Evolutionary conservation across 2,888 invertebrate species (phyloP).

Genomic region (Polyploca ridens): DNA sequence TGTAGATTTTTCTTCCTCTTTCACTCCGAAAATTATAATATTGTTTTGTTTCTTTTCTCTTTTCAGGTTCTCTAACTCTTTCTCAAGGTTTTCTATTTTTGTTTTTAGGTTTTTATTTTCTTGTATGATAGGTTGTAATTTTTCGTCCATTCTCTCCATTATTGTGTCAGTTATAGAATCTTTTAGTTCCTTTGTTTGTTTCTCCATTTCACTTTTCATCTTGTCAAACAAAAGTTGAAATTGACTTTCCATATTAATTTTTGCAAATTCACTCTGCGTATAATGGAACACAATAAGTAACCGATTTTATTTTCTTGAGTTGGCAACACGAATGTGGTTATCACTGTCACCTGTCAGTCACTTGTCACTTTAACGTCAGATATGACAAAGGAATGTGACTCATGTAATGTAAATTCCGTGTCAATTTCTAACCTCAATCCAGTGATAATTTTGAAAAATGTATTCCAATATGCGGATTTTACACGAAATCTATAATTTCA

Average conservation of each 20-base stretch:
- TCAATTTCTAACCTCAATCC: background rate
- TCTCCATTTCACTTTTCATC: conserved; percentile 17
- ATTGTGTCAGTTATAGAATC: conserved; percentile 9
- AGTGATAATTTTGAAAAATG: too few relatives aligned
- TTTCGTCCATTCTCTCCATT: conserved; percentile 16
- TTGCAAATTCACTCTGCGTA: background rate
- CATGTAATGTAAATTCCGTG: background rate
- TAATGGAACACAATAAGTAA: background rate
- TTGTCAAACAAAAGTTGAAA: conserved; percentile 16
- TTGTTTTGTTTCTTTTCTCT: conserved; percentile 7
- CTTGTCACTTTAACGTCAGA: background rate
- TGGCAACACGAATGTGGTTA: background rate
- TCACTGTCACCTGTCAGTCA: background rate
- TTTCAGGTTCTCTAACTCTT: too few relatives aligned
- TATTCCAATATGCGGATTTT: too few relatives aligned
- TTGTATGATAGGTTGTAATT: conserved; percentile 13
- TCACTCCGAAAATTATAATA: conserved; percentile 17
- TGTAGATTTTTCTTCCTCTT: conserved; percentile 18
- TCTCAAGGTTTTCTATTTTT: conserved; percentile 2
- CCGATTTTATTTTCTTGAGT: background rate
- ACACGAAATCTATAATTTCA: too few relatives aligned
- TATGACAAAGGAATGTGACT: background rate
- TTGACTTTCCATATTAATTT: conserved; percentile 10
- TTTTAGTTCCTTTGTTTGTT: conserved; percentile 16
- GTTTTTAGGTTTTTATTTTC: conserved; percentile 14